Evolutionary conservation across 2,113 vertebrate species (phyloP).

Genomic region (Leucoraja erinaceus): DNA sequence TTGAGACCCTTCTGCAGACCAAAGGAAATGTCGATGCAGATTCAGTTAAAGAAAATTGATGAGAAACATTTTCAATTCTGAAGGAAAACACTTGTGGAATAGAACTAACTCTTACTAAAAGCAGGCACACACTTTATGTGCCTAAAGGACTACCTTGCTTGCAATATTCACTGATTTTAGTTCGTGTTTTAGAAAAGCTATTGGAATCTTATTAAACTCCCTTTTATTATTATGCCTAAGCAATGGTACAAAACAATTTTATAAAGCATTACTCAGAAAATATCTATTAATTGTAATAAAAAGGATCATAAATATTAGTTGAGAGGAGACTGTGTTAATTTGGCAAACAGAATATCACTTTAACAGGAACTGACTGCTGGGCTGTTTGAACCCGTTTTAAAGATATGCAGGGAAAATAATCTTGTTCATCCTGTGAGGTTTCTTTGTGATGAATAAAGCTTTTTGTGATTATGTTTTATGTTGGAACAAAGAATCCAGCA

Average conservation of each 20-base stretch:
- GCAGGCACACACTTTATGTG: too few relatives aligned
- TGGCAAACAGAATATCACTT: neutral
- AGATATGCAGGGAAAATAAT: neutral
- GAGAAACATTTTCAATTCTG: too few relatives aligned
- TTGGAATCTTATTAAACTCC: neutral
- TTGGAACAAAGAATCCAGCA: slow-evolving; percentile 17
- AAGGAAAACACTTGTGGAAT: too few relatives aligned
- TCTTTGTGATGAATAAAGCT: slow-evolving; percentile 33
- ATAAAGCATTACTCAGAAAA: neutral
- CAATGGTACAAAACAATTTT: neutral
- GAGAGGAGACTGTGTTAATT: neutral
- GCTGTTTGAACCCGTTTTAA: neutral
- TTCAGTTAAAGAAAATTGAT: too few relatives aligned
- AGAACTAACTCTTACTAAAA: too few relatives aligned
- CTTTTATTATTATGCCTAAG: neutral
- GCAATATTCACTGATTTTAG: too few relatives aligned
- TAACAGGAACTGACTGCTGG: slow-evolving; percentile 28
- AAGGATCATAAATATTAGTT: neutral
- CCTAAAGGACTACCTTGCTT: too few relatives aligned
- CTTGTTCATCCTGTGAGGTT: slow-evolving; percentile 2
- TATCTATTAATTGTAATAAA: neutral
- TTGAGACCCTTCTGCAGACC: too few relatives aligned
- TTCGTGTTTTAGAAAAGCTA: neutral
- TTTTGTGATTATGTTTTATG: neutral
- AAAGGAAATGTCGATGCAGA: too few relatives aligned